These are phyloP conservation scores for Callithrix jacchus DNA, from an alignment of 2,113 vertebrate species.

Conservation along the genomic window DNA sequence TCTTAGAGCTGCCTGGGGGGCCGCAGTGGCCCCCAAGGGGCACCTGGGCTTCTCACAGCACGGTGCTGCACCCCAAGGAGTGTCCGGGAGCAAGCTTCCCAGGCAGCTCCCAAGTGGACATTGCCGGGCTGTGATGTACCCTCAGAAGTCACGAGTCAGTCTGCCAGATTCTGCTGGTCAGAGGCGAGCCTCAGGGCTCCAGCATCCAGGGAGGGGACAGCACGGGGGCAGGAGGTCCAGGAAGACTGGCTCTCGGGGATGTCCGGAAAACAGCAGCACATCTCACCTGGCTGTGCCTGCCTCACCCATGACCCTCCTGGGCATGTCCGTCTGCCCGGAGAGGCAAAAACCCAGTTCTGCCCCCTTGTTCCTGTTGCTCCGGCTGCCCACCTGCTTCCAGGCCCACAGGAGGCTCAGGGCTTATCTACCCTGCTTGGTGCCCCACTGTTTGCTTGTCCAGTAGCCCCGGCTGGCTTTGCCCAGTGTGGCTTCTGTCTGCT, in stretches of 20 bases:
- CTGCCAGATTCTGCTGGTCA: neutral
- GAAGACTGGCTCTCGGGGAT: fast-evolving
- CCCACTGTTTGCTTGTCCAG: neutral
- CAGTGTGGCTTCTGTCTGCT: neutral
- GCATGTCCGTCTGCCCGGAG: neutral
- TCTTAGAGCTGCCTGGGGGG: neutral
- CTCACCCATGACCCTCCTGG: neutral
- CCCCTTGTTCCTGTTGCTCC: neutral
- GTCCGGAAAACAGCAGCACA: neutral
- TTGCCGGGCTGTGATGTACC: neutral
- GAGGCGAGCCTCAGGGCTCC: fast-evolving
- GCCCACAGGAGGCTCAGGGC: neutral
- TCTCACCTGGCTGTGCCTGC: neutral
- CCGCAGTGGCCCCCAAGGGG: fast-evolving
- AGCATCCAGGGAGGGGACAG: fast-evolving
- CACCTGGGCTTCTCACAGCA: neutral
- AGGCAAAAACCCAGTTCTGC: neutral
- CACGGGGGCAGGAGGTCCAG: fast-evolving
- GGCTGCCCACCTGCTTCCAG: neutral
- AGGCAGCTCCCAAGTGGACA: neutral
- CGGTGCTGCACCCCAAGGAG: no score
- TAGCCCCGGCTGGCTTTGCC: neutral
- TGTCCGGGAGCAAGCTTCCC: neutral
- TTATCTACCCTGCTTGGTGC: neutral
- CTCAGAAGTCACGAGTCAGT: fast-evolving